These are phyloP conservation scores for Netelia inedita DNA, from an alignment of 2,888 invertebrate species.

Conservation along the genomic window DNA sequence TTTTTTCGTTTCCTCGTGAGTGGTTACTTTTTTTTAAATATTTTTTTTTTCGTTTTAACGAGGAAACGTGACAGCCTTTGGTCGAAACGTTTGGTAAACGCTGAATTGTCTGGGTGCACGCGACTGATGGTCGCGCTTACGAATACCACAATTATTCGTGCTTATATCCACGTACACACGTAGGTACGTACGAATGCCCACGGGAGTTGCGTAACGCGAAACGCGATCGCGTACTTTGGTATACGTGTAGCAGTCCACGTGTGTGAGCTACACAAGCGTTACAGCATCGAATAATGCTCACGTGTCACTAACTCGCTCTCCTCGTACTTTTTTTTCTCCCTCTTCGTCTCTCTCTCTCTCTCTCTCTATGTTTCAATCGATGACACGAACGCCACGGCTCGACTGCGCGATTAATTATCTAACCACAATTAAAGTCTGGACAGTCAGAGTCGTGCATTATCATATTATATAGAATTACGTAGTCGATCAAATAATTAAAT, in stretches of 20 bases:
- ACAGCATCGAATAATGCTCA: constrained; percentile 54
- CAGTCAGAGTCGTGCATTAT: background rate
- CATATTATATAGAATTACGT: background rate
- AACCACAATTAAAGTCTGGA: background rate
- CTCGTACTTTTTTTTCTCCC: background rate
- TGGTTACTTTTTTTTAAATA: background rate
- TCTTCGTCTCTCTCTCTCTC: constrained; percentile 8
- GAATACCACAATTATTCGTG: background rate
- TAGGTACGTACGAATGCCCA: background rate
- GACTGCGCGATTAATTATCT: constrained; percentile 9
- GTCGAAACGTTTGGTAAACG: constrained; percentile 2
- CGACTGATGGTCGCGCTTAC: background rate
- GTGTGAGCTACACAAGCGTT: constrained; percentile 46
- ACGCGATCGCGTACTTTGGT: background rate
- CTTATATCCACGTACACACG: constrained; percentile 8
- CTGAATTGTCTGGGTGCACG: background rate
- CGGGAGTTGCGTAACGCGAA: constrained; percentile 55
- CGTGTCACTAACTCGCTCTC: constrained; percentile 25
- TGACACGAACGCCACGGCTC: constrained; percentile 24
- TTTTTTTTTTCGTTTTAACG: background rate
- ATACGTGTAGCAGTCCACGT: constrained; percentile 7
- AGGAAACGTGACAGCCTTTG: constrained; percentile 30
- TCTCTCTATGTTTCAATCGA: constrained; percentile 19
- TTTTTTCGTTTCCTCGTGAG: background rate
- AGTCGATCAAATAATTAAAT: background rate